Evolutionary conservation across 2,113 vertebrate species (phyloP).

Genomic region (Syngnathus floridae): DNA sequence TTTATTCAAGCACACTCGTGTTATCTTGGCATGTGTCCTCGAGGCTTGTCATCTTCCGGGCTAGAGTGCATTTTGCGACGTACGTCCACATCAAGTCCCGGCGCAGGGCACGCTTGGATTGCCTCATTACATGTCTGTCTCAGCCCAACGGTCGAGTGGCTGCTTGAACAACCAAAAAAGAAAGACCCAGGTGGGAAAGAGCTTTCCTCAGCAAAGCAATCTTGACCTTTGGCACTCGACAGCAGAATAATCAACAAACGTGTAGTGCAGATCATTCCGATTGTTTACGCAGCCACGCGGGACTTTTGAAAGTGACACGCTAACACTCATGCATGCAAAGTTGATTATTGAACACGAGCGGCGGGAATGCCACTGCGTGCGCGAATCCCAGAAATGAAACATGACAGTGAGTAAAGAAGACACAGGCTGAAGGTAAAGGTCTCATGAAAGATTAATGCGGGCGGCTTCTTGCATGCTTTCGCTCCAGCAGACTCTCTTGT

Average conservation of each 20-base stretch:
- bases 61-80: slow-evolving; percentile 6
- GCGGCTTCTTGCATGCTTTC: slow-evolving; percentile 26
- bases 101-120: slow-evolving; percentile 21
- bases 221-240: slow-evolving; percentile 12
- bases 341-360: neutral
- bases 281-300: neutral
- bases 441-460: slow-evolving; percentile 44
- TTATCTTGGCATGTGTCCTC: slow-evolving; percentile 17
- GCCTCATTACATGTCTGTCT: slow-evolving; percentile 57
- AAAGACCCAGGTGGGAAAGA: slow-evolving; percentile 11
- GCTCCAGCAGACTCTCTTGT: slow-evolving; percentile 10
- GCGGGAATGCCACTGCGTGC: neutral
- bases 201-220: slow-evolving; percentile 2
- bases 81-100: slow-evolving; percentile 21
- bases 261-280: neutral
- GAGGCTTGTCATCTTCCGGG: slow-evolving; percentile 14
- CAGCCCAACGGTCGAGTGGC: slow-evolving; percentile 48
- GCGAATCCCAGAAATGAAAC: slow-evolving; percentile 5
- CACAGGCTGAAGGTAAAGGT: slow-evolving; percentile 14
- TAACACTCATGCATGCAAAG: neutral
- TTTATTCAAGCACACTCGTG: slow-evolving; percentile 15
- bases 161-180: slow-evolving; percentile 51
- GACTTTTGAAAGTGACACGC: neutral
- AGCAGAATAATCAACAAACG: neutral
- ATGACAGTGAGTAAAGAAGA: slow-evolving; percentile 3